Conservation (phyloP, 2,888 invertebrate genomes). For the Rhamnusium bicolor region DNA sequence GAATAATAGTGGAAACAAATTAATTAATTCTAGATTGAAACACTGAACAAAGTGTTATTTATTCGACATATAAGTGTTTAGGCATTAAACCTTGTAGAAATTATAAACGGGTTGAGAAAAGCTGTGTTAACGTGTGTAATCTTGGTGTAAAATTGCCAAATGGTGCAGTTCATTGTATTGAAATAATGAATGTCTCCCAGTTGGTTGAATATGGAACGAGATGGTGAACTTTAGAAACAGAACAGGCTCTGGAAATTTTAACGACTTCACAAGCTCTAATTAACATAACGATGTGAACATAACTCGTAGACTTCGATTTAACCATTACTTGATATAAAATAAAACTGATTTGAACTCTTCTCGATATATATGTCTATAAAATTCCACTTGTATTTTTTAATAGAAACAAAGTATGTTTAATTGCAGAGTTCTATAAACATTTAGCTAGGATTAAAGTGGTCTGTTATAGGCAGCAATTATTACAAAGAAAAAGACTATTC, state of each 20-base stretch:
- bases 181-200: slow-evolving; percentile 70
- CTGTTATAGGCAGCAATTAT: no score
- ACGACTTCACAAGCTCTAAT: neutral
- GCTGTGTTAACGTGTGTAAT: slow-evolving; percentile 67
- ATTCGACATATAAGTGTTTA: slow-evolving; percentile 4
- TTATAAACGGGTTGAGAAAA: slow-evolving; percentile 61
- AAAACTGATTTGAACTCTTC: no score
- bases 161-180: slow-evolving; percentile 70
- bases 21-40: neutral
- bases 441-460: no score
- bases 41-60: neutral
- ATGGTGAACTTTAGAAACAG: slow-evolving; percentile 15
- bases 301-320: neutral
- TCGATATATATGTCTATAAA: no score
- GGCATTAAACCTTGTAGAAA: slow-evolving; percentile 40
- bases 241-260: neutral
- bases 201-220: slow-evolving; percentile 57
- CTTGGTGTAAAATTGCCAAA: slow-evolving; percentile 71
- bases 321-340: no score
- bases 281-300: neutral
- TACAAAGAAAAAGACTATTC: no score
- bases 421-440: no score
- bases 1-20: neutral
- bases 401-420: no score
- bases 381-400: no score